Percentiles rank a stretch among this genome's conserved stretches.
Conservation (phyloP, 2,797 vertebrate species). For the Poecile montanus region DNA sequence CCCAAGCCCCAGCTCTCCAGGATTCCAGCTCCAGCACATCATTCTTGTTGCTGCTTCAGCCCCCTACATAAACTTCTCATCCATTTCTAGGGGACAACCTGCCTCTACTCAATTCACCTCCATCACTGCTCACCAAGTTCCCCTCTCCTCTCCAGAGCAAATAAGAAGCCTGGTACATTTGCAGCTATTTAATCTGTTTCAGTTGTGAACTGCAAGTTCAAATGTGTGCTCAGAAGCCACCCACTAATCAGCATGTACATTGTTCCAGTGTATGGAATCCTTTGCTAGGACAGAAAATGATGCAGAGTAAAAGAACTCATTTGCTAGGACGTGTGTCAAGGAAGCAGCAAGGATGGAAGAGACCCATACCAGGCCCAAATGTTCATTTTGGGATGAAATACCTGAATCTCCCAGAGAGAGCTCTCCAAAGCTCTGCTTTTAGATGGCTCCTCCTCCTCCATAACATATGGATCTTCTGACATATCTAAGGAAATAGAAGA, state of each 20-base stretch:
- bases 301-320: not conserved
- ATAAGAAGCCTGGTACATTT: not conserved
- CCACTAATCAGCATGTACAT: not conserved
- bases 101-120: not conserved
- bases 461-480: slow-evolving; percentile 85
- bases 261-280: not conserved
- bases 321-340: fast-evolving
- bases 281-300: not conserved
- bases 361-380: not conserved
- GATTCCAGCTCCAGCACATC: not conserved
- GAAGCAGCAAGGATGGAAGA: not conserved
- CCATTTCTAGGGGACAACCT: not conserved
- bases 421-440: slow-evolving; percentile 89
- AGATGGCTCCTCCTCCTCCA: slow-evolving; percentile 85
- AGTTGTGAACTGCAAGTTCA: not conserved
- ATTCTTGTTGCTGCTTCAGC: not conserved
- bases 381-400: slow-evolving; percentile 45
- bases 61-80: not conserved
- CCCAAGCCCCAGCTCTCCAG: not conserved
- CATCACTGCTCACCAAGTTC: not conserved
- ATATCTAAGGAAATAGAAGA: slow-evolving; percentile 52
- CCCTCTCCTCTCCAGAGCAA: not conserved
- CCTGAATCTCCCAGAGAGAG: slow-evolving; percentile 95
- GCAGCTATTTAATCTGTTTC: not conserved
- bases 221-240: not conserved